Evolutionary conservation across 1,140 invertebrate genomes (phyloP).

Genomic region (Drosophila sechellia): DNA sequence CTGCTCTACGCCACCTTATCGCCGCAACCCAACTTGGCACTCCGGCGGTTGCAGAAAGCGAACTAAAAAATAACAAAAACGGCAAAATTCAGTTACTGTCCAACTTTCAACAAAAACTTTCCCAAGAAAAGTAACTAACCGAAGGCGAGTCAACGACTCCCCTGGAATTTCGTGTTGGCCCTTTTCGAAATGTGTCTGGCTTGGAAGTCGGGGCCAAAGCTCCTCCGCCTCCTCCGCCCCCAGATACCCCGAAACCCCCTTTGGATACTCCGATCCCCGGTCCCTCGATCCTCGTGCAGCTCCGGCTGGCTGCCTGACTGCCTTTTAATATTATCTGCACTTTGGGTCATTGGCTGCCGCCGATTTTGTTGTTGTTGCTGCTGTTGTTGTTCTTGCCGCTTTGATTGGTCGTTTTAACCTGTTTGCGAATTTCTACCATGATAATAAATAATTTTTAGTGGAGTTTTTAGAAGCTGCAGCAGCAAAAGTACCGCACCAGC

Average conservation of each 20-base stretch:
- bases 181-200: constrained; percentile 80
- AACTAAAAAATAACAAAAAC: constrained; percentile 35
- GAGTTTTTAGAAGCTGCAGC: constrained; percentile 65
- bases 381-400: constrained; percentile 64
- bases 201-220: constrained; percentile 49
- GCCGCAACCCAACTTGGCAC: constrained; percentile 25
- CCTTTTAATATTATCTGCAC: constrained; percentile 82
- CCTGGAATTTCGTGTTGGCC: constrained; percentile 81
- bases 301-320: constrained; percentile 67
- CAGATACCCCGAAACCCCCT: constrained; percentile 2
- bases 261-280: not conserved
- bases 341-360: constrained; percentile 77
- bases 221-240: constrained; percentile 19
- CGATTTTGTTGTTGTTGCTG: constrained; percentile 40
- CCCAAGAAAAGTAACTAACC: constrained; percentile 80
- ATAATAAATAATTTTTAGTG: constrained; percentile 84
- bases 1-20: constrained; percentile 47
- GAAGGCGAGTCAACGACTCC: constrained; percentile 76
- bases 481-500: constrained; percentile 72
- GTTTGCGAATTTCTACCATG: constrained; percentile 83
- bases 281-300: constrained; percentile 32
- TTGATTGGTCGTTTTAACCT: constrained; percentile 82
- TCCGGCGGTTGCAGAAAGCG: constrained; percentile 56
- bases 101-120: constrained; percentile 81
- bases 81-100: constrained; percentile 57